Evolutionary conservation across 2,888 invertebrate genomes (phyloP), one percentile per base, ranked within the genome.

Genomic region (Chouioia cunea): DNA sequence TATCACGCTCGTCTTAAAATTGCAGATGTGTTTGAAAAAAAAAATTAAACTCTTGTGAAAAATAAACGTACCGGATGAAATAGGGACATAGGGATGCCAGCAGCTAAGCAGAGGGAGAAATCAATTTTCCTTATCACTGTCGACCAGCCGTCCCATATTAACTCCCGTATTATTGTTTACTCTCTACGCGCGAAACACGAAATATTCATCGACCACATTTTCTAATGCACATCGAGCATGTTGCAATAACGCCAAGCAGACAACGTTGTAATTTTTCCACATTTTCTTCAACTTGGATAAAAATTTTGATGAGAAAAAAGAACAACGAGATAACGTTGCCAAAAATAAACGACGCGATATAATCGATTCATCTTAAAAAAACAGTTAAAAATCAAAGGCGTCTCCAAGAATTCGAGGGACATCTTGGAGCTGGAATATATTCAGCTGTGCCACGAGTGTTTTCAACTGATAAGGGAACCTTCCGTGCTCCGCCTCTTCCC

Each of bases 71-170:
- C 36, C 36, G 12, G 44, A 22, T 20, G 15, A 44, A 36, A 27
- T 22, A 56, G 60, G n/a, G 66, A 54, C n/a, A n/a, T n/a, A 47
- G 63, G 59, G 66, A 65, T 52, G 59, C 4, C 54, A 4, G 62
- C 56, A 47, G 57, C 20, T 52, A 43, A 23, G 43, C 56, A 27
- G 68, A 73, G 79, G 80, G 78, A 78, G 77, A 80, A 83, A 83
- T 83, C 83, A 84, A 84, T 83, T 83, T 83, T 76, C 80, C 81
- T 84, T 84, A 84, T 84, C 83, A 76, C 77, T 74, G 77, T 76
- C 76, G 77, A 78, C 79, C 83, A 84, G 83, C 77, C 82, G 77
- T 77, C 77, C 73, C 71, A 67, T 70, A 73, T 71, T 77, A 75
- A 77, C 73, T 71, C 76, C 71, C 75, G 74, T 76, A 76, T 75